Conservation (phyloP, 2,113 vertebrate genomes). For the Menidia beryllina region DNA sequence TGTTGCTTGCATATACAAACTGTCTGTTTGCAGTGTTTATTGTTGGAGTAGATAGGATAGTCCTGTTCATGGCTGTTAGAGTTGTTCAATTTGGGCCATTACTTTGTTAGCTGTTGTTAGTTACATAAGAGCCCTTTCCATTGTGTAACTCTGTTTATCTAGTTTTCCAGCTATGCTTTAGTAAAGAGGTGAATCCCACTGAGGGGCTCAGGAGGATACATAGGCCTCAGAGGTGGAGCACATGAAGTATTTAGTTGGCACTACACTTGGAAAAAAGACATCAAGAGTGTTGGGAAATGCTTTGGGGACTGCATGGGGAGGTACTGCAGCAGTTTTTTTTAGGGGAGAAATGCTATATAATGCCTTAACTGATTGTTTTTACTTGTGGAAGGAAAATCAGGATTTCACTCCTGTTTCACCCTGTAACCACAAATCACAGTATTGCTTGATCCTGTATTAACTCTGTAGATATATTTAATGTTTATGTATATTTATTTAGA, state of each 20-base stretch:
- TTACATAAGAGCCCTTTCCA: conserved; percentile 68
- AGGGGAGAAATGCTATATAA: conserved; percentile 45
- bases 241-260: conserved; percentile 77
- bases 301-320: conserved; percentile 58
- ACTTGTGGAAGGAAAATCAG: conserved; percentile 38
- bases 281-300: conserved; percentile 70
- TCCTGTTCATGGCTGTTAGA: conserved; percentile 43
- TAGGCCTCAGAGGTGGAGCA: conserved; percentile 71
- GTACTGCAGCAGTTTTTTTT: conserved; percentile 40
- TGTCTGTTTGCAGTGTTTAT: neutral
- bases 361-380: conserved; percentile 34
- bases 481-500: conserved; percentile 49
- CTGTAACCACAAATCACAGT: conserved; percentile 14
- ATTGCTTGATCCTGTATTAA: conserved; percentile 18
- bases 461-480: conserved; percentile 34
- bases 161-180: conserved; percentile 63
- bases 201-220: conserved; percentile 58
- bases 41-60: neutral
- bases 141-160: conserved; percentile 77
- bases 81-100: conserved; percentile 45
- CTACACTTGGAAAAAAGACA: conserved; percentile 73
- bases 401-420: conserved; percentile 39
- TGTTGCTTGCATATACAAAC: conserved; percentile 11
- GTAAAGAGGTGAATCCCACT: conserved; percentile 67
- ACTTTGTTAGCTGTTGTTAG: conserved; percentile 41